Base-by-base conservation (phyloP, 2,797 vertebrate genomes). In the Microctenopoma lineatum region DNA sequence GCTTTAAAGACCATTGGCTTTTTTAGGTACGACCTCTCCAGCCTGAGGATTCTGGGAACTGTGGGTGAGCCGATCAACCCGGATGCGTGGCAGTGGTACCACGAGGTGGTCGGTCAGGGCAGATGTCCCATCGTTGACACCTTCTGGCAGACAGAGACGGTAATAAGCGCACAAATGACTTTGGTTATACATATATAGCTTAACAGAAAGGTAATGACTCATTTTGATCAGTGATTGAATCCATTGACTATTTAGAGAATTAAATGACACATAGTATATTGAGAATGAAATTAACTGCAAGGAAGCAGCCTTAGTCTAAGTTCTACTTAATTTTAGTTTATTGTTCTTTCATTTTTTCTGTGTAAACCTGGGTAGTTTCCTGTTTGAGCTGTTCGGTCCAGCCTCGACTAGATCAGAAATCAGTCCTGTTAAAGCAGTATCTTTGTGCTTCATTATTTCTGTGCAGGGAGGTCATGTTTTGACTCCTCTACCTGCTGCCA, bases 91-190 rank as follows among this genome's bases (percentile, higher is more conserved):
- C 86, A 83, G 34, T 95, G 94, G 94, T 95, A 92, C 86, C 73
- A 93, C 52, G 77, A 93, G 13, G 88, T 56, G 41, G 93, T 95
- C 12, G 94, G 94, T 26, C 90, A 89, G 73, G 61, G 86, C 46
- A 73, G 88, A 18, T 95, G 94, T 79, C 94, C 94, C 0, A 79
- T 95, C 12, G 87, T 95, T 11, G 94, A 95, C 85, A 95, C 94
- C 1, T 95, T 94, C 85, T 95, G 94, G 94, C 94, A 95, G 85
- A 95, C 94, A 1, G 94, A 95, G 81, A 95, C 94, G 1, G 94
- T 95, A 78, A 38, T 18, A 29, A 47, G 29, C 41, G 11, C 15
- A 16, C 32, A 50, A 5, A 3, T 41, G 48, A 47, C 26, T 12
- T 59, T 7, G 3, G 38, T 1, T 2, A 10, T 18, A 11, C 18